These are phyloP conservation scores for Glomeris maerens DNA, from an alignment of 1,140 invertebrate genomes.

Conservation along the genomic window DNA sequence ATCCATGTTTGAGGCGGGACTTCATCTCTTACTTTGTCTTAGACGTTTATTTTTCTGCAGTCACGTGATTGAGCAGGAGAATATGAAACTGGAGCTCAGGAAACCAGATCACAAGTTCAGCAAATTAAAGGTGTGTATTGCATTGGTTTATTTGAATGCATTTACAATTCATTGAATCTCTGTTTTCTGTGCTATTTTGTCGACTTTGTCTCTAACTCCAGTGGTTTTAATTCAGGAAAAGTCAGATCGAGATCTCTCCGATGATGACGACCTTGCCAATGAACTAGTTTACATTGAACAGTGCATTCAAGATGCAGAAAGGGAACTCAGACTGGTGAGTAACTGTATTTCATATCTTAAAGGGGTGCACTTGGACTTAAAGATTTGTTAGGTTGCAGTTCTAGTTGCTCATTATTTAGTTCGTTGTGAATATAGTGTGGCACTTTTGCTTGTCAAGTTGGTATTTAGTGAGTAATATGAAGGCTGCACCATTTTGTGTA, in stretches of 20 bases:
- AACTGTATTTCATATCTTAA: not conserved
- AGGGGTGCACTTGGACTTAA: no score
- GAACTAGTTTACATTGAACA: constrained; percentile 50
- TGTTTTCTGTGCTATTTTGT: constrained; percentile 2
- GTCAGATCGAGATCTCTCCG: constrained; percentile 27
- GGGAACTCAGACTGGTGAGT: constrained; percentile 29
- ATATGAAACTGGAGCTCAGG: constrained; percentile 46
- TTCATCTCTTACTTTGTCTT: not conserved
- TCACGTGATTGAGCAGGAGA: constrained; percentile 38
- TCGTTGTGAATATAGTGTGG: no score
- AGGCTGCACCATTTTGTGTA: constrained; percentile 2
- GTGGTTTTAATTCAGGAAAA: not conserved
- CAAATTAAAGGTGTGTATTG: constrained; percentile 41
- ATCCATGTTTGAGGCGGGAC: no score
- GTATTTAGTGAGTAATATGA: no score
- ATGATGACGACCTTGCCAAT: constrained; percentile 43
- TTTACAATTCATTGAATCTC: not conserved
- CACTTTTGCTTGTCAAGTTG: no score
- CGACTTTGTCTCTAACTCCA: constrained; percentile 5
- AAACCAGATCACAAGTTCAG: constrained; percentile 48
- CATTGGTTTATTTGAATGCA: not conserved
- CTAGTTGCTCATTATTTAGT: no score
- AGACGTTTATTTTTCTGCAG: constrained; percentile 11
- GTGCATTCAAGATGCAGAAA: constrained; percentile 47
- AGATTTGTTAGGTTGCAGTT: no score